A percentile compares a stretch with the other conserved stretches of the same genome.
phyloP scores from a whole-genome alignment of 1,140 invertebrate species.

The Lycorma delicatula region DNA sequence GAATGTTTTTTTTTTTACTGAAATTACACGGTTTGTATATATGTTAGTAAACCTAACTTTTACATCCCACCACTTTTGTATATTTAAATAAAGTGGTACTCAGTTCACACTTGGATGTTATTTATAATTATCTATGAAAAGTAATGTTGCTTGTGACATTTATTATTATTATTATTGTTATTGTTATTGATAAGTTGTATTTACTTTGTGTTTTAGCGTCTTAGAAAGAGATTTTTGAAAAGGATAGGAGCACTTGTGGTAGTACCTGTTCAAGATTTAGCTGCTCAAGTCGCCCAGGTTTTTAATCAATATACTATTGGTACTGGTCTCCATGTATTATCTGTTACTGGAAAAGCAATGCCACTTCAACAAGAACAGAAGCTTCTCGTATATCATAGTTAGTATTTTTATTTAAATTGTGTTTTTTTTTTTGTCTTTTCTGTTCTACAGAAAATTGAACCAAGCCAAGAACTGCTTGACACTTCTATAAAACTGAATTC shows the following conservation, averaged over 20 bases:
- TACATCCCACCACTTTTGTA: no score
- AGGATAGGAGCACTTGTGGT: conserved; percentile 77
- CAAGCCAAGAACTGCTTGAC: no score
- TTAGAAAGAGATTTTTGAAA: conserved; percentile 39
- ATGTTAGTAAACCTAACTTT: no score
- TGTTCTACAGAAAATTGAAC: not conserved
- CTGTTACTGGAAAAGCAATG: conserved; percentile 58
- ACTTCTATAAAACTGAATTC: no score
- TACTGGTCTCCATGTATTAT: conserved; percentile 61
- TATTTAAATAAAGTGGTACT: no score
- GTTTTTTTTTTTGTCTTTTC: not conserved
- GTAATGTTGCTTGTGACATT: not conserved
- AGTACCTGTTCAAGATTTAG: conserved; percentile 85
- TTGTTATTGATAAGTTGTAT: conserved; percentile 1
- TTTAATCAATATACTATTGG: conserved; percentile 63
- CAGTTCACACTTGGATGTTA: no score
- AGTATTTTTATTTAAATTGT: conserved; percentile 22
- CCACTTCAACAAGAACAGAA: conserved; percentile 67
- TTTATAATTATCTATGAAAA: conserved; percentile 26
- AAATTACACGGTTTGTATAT: no score
- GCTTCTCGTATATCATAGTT: conserved; percentile 59
- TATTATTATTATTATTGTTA: conserved; percentile 13
- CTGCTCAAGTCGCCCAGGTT: conserved; percentile 76
- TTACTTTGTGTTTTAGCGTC: conserved; percentile 35
- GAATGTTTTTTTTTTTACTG: no score